A percentile compares a stretch with the other conserved stretches of the same genome.
These are phyloP conservation scores for Noctuana brunneofusca DNA, from an alignment of 2,888 invertebrate species.

Conservation along the genomic window DNA sequence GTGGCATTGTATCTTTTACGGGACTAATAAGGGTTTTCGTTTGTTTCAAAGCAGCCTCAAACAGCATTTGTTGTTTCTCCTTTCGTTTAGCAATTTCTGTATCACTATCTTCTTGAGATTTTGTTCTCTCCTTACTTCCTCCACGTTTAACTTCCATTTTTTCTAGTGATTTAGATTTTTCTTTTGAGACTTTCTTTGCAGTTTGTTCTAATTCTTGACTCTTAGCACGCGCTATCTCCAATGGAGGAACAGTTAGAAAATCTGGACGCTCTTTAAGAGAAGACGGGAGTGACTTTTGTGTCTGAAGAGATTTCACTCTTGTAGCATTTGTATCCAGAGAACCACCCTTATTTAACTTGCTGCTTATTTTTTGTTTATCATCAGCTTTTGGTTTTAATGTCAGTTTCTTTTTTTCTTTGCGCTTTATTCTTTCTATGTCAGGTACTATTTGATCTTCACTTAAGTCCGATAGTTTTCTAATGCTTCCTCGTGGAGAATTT, in stretches of 20 bases:
- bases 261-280: slow-evolving; percentile 78
- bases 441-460: slow-evolving; percentile 80
- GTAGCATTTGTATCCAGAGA: slow-evolving; percentile 77
- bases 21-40: slow-evolving; percentile 89
- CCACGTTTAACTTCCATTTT: slow-evolving; percentile 83
- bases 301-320: slow-evolving; percentile 72
- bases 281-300: slow-evolving; percentile 82
- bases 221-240: slow-evolving; percentile 83
- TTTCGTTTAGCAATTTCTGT: slow-evolving; percentile 88
- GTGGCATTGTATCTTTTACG: slow-evolving; percentile 87
- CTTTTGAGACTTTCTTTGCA: slow-evolving; percentile 81
- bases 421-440: slow-evolving; percentile 77
- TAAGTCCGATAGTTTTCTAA: slow-evolving; percentile 76
- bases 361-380: slow-evolving; percentile 66
- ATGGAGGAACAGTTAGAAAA: slow-evolving; percentile 78
- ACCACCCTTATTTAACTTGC: slow-evolving; percentile 75
- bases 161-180: slow-evolving; percentile 87
- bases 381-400: slow-evolving; percentile 74
- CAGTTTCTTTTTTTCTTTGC: slow-evolving; percentile 75
- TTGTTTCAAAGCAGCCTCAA: slow-evolving; percentile 89
- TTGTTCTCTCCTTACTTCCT: slow-evolving; percentile 85
- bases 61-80: slow-evolving; percentile 89
- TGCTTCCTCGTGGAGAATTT: slow-evolving; percentile 78
- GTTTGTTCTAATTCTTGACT: slow-evolving; percentile 84
- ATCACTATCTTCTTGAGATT: slow-evolving; percentile 88